Evolutionary conservation across 2,113 vertebrate genomes (phyloP), one percentile per base, ranked within the genome.

Genomic region (Vulpes lagopus): DNA sequence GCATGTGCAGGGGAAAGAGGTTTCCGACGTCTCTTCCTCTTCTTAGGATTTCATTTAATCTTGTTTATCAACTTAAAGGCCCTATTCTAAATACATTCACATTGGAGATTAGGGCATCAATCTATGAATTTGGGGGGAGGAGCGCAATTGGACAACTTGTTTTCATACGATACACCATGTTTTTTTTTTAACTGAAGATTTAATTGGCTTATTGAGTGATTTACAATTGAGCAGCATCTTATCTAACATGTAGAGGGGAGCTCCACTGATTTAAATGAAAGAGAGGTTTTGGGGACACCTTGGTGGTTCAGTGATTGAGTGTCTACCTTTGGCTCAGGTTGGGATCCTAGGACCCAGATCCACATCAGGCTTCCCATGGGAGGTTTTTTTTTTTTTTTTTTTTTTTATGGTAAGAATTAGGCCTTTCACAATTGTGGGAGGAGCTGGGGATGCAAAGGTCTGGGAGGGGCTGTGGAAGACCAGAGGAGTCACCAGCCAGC

Each of bases 391-490:
- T 30, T 23, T 30, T n/a, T 67, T n/a, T 67, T 69, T 35, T 43
- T 5, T 43, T 43, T 43, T 43, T 3, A 5, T 22, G 16, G 16
- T 3, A 55, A 32, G 22, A 89, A 79, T 80, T 11, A 84, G 87
- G 55, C 3, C 20, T 27, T 51, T 32, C 49, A 55, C 32, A n/a
- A 7, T 43, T 1, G 0, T n/a, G 11, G 81, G 30, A 62, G n/a
- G 4, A 19, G 22, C 32, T 27, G 59, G 51, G 19, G 30, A 62
- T 15, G 15, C 6, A 4, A 49, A 4, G 22, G 38, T 53, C 67
- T 69, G 38, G 6, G 25, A 11, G 22, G 4, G 12, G 57, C 27
- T 49, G 25, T 17, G 32, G 62, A 95, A n/a, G 51, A n/a, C 4
- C 49, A 35, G 35, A 8, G 11, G 62, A 51, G 49, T 73, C 32